phyloP scores from a whole-genome alignment of 2,888 invertebrate genomes.

The Pseudeuparius sepicola region DNA sequence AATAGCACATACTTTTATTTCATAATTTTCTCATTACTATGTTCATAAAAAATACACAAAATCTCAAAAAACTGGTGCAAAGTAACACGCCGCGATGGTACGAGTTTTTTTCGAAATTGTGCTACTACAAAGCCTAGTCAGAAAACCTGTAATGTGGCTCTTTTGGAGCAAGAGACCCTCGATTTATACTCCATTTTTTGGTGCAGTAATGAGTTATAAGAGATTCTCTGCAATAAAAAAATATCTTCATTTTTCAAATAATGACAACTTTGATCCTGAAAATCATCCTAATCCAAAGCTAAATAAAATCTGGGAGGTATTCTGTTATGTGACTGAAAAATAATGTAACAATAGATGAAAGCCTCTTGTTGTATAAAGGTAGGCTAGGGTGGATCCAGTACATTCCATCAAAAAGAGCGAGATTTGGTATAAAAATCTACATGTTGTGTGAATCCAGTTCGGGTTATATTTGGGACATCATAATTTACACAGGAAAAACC shows the following conservation, averaged over 20 bases:
- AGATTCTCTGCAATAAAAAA: constrained; percentile 10
- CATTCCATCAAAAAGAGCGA: too few species aligned
- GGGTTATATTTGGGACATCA: constrained; percentile 25
- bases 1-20: too few species aligned
- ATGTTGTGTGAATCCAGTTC: constrained; percentile 30
- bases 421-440: constrained; percentile 30
- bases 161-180: constrained; percentile 11
- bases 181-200: constrained; percentile 8
- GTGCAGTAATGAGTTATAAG: constrained; percentile 12
- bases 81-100: too few species aligned
- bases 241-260: constrained; percentile 14
- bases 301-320: constrained; percentile 22
- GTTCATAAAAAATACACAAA: too few species aligned
- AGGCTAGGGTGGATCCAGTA: constrained; percentile 29
- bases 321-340: too few species aligned
- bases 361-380: constrained; percentile 28
- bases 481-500: constrained; percentile 26
- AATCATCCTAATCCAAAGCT: constrained; percentile 19
- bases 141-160: constrained; percentile 12
- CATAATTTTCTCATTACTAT: too few species aligned
- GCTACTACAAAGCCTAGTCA: constrained; percentile 12
- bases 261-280: constrained; percentile 12
- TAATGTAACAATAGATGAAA: too few species aligned
- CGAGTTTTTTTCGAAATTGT: too few species aligned
- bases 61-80: too few species aligned